phyloP scores from a whole-genome alignment of 2,888 invertebrate genomes.

The Drosophila kambysellisi region DNA sequence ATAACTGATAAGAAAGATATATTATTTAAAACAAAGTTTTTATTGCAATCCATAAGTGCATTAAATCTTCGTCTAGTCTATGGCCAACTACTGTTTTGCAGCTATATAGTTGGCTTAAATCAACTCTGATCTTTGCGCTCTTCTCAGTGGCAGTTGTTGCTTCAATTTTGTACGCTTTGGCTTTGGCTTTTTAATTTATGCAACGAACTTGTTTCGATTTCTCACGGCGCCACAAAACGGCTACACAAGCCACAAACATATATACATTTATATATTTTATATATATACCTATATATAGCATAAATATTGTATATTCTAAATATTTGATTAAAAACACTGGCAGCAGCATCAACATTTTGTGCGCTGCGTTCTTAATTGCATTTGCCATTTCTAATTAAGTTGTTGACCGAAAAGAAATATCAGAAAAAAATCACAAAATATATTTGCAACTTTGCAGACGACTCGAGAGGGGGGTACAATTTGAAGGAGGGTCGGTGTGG shows the following conservation, averaged over 20 bases:
- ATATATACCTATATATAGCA: conserved; percentile 12
- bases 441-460: conserved; percentile 54
- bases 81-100: not conserved
- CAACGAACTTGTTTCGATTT: conserved; percentile 82
- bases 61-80: not conserved
- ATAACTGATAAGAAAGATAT: no score
- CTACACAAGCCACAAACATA: conserved; percentile 13
- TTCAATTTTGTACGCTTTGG: conserved; percentile 55
- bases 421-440: conserved; percentile 20
- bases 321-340: conserved; percentile 58
- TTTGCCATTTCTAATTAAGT: conserved; percentile 80
- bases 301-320: conserved; percentile 27
- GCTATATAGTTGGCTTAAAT: conserved; percentile 42
- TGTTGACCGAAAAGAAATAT: conserved; percentile 47
- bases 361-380: conserved; percentile 66
- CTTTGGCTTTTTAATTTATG: conserved; percentile 76
- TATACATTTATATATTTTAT: conserved; percentile 12
- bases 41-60: conserved; percentile 11
- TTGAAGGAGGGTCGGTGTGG: no score
- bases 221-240: conserved; percentile 19
- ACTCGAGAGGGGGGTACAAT: not conserved
- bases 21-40: no score
- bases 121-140: conserved; percentile 53
- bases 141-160: conserved; percentile 29
- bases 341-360: conserved; percentile 27